These are phyloP conservation scores for Peromyscus leucopus DNA, from an alignment of 2,113 vertebrate species.

Conservation along the genomic window DNA sequence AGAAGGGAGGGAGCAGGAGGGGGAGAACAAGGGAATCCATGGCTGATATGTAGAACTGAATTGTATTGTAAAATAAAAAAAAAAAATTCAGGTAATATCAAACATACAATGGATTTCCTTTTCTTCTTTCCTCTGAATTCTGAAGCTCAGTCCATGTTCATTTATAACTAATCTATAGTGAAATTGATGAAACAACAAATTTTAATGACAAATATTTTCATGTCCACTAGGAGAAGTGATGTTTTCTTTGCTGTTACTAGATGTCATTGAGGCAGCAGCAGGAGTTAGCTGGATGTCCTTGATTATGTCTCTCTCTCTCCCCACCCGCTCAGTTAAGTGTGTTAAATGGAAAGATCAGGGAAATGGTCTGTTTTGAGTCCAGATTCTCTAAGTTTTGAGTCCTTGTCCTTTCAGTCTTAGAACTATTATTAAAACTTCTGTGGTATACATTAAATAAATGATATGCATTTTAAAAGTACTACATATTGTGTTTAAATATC, in stretches of 20 bases:
- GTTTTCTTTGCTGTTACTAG: background rate
- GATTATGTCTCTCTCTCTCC: background rate
- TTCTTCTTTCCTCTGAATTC: background rate
- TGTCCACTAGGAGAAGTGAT: background rate
- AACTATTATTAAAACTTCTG: background rate
- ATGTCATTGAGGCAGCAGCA: background rate
- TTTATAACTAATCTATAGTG: background rate
- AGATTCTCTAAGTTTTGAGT: background rate
- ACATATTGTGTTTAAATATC: background rate
- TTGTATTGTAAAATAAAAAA: too few relatives aligned
- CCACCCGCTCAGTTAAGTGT: background rate
- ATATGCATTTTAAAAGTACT: background rate
- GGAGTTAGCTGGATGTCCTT: too few relatives aligned
- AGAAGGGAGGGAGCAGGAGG: too few relatives aligned
- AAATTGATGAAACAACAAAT: background rate
- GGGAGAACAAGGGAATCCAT: too few relatives aligned
- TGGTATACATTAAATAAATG: background rate
- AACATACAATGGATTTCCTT: background rate
- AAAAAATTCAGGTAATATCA: background rate
- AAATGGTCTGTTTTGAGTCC: background rate
- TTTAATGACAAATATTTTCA: background rate
- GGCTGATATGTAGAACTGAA: too few relatives aligned
- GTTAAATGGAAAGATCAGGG: background rate
- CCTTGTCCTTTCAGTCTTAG: background rate
- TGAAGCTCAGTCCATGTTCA: background rate